Evolutionary conservation across 1,140 invertebrate species (phyloP), one percentile per base, ranked within the genome.

Genomic region (Nomia melanderi): DNA sequence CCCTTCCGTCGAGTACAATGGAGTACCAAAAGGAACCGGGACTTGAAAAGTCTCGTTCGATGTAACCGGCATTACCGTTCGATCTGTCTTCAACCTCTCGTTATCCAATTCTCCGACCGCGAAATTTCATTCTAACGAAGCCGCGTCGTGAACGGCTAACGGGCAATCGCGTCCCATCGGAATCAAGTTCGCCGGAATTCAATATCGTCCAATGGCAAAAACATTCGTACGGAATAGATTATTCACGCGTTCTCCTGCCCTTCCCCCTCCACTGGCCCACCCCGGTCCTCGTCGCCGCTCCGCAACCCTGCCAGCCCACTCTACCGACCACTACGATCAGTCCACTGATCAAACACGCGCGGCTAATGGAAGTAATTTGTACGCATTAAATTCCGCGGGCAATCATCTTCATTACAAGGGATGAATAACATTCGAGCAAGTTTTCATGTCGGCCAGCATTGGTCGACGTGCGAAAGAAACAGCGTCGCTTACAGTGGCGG

Each of bases 361-460:
- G 44, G 6, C 44, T 70, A 54, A 70, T 33, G n/a, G 44, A 44
- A 39, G 66, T 63, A 77, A 77, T 77, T 77, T 70, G 29, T 54
- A 60, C 57, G 56, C 41, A 77, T 66, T 82, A 70, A 82, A 83
- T 83, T 59, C 56, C 64, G 1, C 64, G 59, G 50, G 73, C 44
- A 63, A 78, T 83, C 47, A 41, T 74, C 62, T 69, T 78, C 79
- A 56, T 82, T 77, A 81, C 27, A 36, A 39, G 27, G 64, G 59
- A 50, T 66, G 69, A 69, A 82, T 83, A 59, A 82, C 66, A 54
- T 82, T 75, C 39, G 69, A 59, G 64, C 23, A 67, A 62, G 44
- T 83, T 82, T 83, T 82, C 74, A 20, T 36, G 33, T 14, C 33
- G 70, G 60, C 27, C 39, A 33, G 29, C 69, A 36, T 31, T 44